A percentile compares a stretch with the other conserved stretches of the same genome.
These are phyloP conservation scores for Ooceraea biroi DNA, from an alignment of 1,140 invertebrate species.

Conservation along the genomic window DNA sequence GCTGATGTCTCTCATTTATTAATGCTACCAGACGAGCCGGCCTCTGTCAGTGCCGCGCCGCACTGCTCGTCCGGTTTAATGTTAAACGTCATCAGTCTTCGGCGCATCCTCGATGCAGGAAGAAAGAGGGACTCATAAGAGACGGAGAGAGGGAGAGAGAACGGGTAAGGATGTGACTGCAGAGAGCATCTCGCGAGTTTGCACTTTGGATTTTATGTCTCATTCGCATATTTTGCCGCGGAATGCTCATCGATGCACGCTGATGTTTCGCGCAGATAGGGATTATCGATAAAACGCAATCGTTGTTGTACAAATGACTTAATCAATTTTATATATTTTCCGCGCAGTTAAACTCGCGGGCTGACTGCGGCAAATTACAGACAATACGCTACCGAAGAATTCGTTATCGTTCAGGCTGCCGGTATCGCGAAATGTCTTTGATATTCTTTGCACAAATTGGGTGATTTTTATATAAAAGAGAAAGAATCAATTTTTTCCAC, in stretches of 20 bases:
- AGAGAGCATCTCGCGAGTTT: conserved; percentile 6
- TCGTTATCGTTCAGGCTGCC: not conserved
- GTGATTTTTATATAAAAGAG: not conserved
- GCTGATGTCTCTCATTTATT: conserved; percentile 72
- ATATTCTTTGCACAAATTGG: not conserved
- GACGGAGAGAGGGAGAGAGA: not conserved
- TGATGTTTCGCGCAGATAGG: conserved; percentile 7
- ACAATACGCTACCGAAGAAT: not conserved
- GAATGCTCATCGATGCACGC: conserved; percentile 12
- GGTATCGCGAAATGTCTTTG: not conserved
- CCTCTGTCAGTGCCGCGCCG: conserved; percentile 54
- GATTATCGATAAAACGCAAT: conserved; percentile 51
- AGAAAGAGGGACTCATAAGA: not conserved
- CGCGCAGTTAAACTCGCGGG: not conserved
- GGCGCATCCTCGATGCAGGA: conserved; percentile 41
- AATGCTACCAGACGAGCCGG: conserved; percentile 68
- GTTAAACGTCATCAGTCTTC: conserved; percentile 72
- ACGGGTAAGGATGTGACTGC: not conserved
- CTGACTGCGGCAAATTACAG: not conserved
- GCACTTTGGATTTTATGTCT: conserved; percentile 33
- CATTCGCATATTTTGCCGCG: conserved; percentile 48
- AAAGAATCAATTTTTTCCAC: no score
- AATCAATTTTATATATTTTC: conserved; percentile 59
- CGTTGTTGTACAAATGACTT: conserved; percentile 45
- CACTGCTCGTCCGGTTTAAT: conserved; percentile 67